phyloP scores from a whole-genome alignment of 2,888 invertebrate species.

The Euproctis similis region DNA sequence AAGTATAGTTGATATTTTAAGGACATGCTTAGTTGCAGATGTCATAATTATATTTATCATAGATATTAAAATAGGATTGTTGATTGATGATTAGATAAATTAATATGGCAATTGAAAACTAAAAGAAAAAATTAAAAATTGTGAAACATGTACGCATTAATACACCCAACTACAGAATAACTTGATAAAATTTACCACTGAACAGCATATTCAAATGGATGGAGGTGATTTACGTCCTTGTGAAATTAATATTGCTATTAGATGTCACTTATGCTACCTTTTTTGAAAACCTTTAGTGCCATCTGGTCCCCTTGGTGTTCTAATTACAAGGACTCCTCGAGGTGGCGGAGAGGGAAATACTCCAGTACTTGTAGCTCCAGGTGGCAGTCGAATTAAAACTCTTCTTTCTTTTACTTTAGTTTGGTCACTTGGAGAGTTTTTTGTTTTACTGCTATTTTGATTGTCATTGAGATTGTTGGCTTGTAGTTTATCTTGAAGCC shows the following conservation, averaged over 20 bases:
- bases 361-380: constrained; percentile 47
- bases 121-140: constrained; percentile 21
- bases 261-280: constrained; percentile 53
- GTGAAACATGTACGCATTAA: constrained; percentile 23
- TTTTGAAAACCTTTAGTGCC: constrained; percentile 77
- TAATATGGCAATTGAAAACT: too few species aligned
- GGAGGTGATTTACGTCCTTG: constrained; percentile 36
- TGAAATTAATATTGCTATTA: constrained; percentile 14
- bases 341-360: constrained; percentile 64
- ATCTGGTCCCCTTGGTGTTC: constrained; percentile 87
- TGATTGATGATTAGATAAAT: too few species aligned
- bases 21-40: too few species aligned
- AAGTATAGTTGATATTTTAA: too few species aligned
- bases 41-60: too few species aligned
- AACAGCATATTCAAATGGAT: constrained; percentile 33
- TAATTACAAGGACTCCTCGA: constrained; percentile 75
- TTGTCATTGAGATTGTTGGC: constrained; percentile 58
- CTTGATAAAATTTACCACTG: too few species aligned
- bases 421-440: constrained; percentile 42
- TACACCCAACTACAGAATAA: constrained; percentile 24
- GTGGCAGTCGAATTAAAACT: constrained; percentile 54
- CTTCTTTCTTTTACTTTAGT: constrained; percentile 60
- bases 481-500: constrained; percentile 65
- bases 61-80: too few species aligned
- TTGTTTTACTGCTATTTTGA: constrained; percentile 43